Base-by-base conservation (phyloP, 2,113 vertebrate species). In the Hystrix brachyura region DNA sequence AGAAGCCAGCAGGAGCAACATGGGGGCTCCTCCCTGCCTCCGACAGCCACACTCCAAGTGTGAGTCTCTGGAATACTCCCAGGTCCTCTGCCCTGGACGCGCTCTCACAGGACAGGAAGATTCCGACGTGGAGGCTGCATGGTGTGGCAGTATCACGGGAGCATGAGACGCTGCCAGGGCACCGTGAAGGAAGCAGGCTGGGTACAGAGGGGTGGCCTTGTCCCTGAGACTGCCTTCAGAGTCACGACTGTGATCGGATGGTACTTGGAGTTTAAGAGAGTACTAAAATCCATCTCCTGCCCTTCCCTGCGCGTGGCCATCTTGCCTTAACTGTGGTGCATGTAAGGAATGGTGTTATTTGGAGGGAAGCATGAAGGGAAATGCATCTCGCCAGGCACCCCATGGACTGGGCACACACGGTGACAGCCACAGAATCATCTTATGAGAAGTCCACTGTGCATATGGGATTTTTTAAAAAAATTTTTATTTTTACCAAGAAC, bases 391-490 rank as follows among this genome's bases (percentile, higher is more conserved):
- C 27, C 27, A 51, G 48, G 48, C 21, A 29, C 38, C 38, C 25
- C 29, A 1, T 7, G 18, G 51, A 65, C 69, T 72, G 14, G 1
- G 10, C 38, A 0, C 1, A 1, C 23, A 9, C 0, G 17, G 19
- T 53, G 5, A 89, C 62, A n/a, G 7, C 32, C 27, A 38, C 3
- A 34, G 32, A 71, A 48, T 43, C 8, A 6, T 38, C 51, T 86
- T 88, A 81, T 5, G 38, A 55, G 57, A 84, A 92, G 15, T 76
- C 76, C 32, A 51, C 60, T 19, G 48, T 18, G 19, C 3, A 46
- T 6, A 51, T 5, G 34, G 1, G 1, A 23, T 25, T 67, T 15
- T 48, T 38, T 38, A n/a, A n/a, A n/a, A n/a, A 38, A 38, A 38
- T 38, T 38, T 38, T 38, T 38, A 38, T 38, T 38, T 38, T 38